phyloP scores from a whole-genome alignment of 64 coral and sea anemone genomes.

The Anthopleura sola region DNA sequence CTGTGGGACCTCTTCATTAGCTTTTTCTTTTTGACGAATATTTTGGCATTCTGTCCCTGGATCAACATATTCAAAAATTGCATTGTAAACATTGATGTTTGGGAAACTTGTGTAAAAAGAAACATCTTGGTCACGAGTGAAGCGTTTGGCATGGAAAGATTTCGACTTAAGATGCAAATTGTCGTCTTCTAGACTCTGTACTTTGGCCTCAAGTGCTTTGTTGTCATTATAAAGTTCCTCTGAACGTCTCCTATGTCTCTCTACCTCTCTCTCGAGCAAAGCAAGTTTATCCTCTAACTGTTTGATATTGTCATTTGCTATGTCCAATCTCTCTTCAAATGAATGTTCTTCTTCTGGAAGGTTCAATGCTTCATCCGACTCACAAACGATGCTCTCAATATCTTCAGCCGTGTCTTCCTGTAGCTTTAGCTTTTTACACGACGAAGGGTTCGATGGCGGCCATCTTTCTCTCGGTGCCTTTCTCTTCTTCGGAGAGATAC shows the following conservation, averaged over 20 bases:
- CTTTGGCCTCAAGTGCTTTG: slow-evolving; percentile 23
- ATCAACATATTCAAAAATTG: slow-evolving; percentile 27
- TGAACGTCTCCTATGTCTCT: slow-evolving; percentile 10
- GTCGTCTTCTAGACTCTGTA: slow-evolving; percentile 16
- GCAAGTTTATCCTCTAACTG: slow-evolving; percentile 26
- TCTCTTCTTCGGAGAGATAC: slow-evolving; percentile 19
- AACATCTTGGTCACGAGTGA: slow-evolving; percentile 25
- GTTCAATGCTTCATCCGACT: slow-evolving; percentile 12
- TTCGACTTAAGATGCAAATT: slow-evolving; percentile 9
- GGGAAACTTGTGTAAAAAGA: slow-evolving; percentile 39
- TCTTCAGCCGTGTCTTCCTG: slow-evolving; percentile 14
- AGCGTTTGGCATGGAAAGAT: slow-evolving; percentile 34
- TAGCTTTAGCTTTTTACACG: slow-evolving; percentile 22
- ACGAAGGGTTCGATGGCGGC: slow-evolving; percentile 4
- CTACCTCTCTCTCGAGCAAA: slow-evolving; percentile 26
- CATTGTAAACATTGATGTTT: slow-evolving; percentile 35
- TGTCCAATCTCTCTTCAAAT: slow-evolving; percentile 22
- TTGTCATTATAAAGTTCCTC: slow-evolving; percentile 45
- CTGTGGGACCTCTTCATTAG: slow-evolving; percentile 7
- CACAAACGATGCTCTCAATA: slow-evolving; percentile 12
- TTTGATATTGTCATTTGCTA: slow-evolving; percentile 7
- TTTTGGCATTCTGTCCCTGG: slow-evolving; percentile 33
- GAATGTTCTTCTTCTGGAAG: slow-evolving; percentile 25
- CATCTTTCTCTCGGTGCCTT: slow-evolving; percentile 16
- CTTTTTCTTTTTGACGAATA: slow-evolving; percentile 1